Conservation (phyloP, 2,113 vertebrate genomes). For the Phaetusa simplex region DNA sequence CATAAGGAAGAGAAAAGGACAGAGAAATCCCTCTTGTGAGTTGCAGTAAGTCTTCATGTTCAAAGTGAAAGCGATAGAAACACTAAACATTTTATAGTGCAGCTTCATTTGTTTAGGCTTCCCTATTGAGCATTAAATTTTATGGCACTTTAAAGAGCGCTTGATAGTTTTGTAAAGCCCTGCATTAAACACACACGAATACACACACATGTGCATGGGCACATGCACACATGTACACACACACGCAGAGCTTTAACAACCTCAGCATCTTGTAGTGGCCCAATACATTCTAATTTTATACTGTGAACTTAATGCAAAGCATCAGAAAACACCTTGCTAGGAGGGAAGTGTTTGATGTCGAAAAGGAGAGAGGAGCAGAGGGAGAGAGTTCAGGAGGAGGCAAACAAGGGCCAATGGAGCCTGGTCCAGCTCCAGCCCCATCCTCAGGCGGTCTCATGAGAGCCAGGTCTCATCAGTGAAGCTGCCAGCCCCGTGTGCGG, state of each 20-base stretch:
- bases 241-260: not conserved
- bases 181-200: not conserved
- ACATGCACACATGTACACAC: not conserved
- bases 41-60: slow-evolving; percentile 1
- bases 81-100: not conserved
- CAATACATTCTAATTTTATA: not conserved
- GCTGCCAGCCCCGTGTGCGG: not conserved
- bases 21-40: not conserved
- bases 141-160: slow-evolving; percentile 37
- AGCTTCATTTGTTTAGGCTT: slow-evolving; percentile 24
- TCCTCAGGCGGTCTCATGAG: not conserved
- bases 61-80: slow-evolving; percentile 30
- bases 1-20: not conserved
- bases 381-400: not conserved
- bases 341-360: not conserved
- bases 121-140: slow-evolving; percentile 31
- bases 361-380: not conserved
- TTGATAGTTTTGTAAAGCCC: slow-evolving; percentile 41
- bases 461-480: not conserved
- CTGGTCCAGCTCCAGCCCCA: accelerated
- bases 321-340: slow-evolving; percentile 5
- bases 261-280: not conserved
- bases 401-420: not conserved
- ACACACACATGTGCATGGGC: not conserved
- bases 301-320: not conserved